Evolutionary conservation across 2,113 vertebrate genomes (phyloP), one percentile per base, ranked within the genome.

Genomic region (Neogobius melanostomus): DNA sequence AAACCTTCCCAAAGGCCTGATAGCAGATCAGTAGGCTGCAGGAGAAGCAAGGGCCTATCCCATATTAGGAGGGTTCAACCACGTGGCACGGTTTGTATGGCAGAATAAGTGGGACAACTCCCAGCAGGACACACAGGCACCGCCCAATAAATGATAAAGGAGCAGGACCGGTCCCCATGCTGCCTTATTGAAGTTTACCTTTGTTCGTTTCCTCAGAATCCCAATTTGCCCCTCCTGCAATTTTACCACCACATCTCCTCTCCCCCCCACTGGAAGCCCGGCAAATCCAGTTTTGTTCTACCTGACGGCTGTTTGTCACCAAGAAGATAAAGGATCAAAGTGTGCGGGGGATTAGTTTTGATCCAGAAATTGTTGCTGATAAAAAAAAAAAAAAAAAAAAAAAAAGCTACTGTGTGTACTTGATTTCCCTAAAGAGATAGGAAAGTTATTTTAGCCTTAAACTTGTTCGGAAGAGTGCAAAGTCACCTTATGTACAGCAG

Each of bases 51-150:
- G 69, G 69, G 65, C 72, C 82, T 75, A 75, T 87, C 81, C 79
- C 74, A 79, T 82, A 81, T 81, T 83, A 86, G 85, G 81, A 76
- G 75, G 74, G 82, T 89, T 90, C 88, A 92, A 85, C 88, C 88
- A 88, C 69, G 77, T 90, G 81, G 85, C 87, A 79, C 60, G 72
- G 80, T 75, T 87, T 89, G 82, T 87, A 84, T 79, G 81, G 82
- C 68, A 73, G 75, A 92, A 90, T 88, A 92, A 92, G 87, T 93
- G 88, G 90, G 89, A 87, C 90, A 90, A 89, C 88, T 92, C 91
- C 91, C 90, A 79, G 84, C 86, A 89, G 92, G 90, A 84, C 67
- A 50, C 80, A 61, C 77, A 63, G 85, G 85, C 85, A 85, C 88
- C 63, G 82, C 87, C 90, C 90, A 90, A 91, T 87, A 90, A 87